Conservation (phyloP, 1,140 invertebrate species). For the Drosophila orosa region DNA sequence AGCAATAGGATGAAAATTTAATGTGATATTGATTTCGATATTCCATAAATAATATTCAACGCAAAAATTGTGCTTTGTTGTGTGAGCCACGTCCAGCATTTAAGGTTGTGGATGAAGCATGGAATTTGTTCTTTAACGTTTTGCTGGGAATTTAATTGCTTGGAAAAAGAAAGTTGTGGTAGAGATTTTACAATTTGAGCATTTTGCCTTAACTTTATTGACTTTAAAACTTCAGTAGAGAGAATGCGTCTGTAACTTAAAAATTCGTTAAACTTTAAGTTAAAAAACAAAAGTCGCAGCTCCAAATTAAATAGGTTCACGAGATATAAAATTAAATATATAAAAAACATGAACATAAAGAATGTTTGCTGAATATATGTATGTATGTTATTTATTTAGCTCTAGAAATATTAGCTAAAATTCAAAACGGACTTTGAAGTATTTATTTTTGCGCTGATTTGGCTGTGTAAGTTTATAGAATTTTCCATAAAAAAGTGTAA, state of each 20-base stretch:
- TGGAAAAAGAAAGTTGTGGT: background rate
- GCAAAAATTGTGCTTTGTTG: slow-evolving; percentile 9
- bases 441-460: no score
- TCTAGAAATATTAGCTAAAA: no score
- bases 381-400: no score
- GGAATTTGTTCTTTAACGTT: background rate
- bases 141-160: background rate
- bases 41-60: slow-evolving; percentile 35
- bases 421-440: no score
- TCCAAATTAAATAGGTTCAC: no score
- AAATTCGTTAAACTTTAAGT: no score
- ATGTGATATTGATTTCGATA: slow-evolving; percentile 48
- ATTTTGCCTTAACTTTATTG: background rate
- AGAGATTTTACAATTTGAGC: background rate
- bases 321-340: no score
- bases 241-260: no score
- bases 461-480: no score
- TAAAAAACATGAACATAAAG: no score
- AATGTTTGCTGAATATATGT: no score
- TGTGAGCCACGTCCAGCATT: background rate
- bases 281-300: no score
- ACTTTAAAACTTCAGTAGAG: background rate
- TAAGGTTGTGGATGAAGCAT: background rate
- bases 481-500: background rate
- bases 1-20: slow-evolving; percentile 36